A percentile compares a stretch with the other conserved stretches of the same genome.
These are phyloP conservation scores for Semicossyphus pulcher DNA, from an alignment of 2,113 vertebrate genomes.

Conservation along the genomic window DNA sequence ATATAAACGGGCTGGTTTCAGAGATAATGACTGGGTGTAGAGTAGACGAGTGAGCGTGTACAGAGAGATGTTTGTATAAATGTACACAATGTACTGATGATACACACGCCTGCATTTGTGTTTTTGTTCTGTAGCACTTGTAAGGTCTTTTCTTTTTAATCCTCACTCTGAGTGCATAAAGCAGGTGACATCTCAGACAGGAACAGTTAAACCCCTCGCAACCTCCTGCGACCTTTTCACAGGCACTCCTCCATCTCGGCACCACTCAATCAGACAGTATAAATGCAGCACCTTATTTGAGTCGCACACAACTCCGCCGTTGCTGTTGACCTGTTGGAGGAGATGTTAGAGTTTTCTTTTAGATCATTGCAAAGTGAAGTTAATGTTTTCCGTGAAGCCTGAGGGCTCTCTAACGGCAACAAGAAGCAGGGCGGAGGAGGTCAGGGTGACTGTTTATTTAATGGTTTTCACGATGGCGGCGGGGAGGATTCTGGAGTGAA, in stretches of 20 bases:
- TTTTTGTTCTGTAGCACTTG: not conserved
- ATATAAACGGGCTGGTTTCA: too few species aligned
- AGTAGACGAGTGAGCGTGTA: too few species aligned
- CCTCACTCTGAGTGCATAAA: constrained; percentile 12
- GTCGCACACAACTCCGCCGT: too few species aligned
- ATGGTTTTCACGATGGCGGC: not conserved
- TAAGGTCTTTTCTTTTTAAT: not conserved
- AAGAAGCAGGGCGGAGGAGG: not conserved
- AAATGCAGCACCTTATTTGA: not conserved
- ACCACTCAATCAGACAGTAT: not conserved
- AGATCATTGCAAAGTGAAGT: not conserved
- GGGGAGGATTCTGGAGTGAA: not conserved
- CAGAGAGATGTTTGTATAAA: not conserved
- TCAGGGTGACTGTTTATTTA: not conserved
- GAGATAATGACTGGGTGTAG: too few species aligned
- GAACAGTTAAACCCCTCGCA: constrained; percentile 2
- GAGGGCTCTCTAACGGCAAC: not conserved
- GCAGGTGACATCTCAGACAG: not conserved
- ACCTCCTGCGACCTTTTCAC: constrained; percentile 23
- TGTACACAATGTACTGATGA: not conserved
- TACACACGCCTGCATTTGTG: not conserved
- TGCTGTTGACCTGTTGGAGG: not conserved
- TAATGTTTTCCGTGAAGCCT: not conserved
- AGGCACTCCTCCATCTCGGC: not conserved
- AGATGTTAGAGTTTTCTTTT: not conserved